Evolutionary conservation across 2,888 invertebrate species (phyloP), one percentile per base, ranked within the genome.

Genomic region (Zootermopsis nevadensis): DNA sequence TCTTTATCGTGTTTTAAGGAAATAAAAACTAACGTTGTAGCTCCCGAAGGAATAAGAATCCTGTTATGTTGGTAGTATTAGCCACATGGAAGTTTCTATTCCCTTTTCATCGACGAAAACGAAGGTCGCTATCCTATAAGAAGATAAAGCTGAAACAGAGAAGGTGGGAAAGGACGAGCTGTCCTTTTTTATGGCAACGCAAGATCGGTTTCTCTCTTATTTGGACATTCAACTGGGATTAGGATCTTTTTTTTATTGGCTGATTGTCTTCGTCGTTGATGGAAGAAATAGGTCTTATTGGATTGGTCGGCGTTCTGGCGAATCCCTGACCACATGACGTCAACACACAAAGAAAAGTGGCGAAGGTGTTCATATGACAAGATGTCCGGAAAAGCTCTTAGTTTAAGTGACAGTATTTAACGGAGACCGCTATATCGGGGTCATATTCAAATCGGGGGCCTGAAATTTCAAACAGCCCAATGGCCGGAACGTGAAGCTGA

Each of bases 181-280:
- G n/a, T 66, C n/a, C 27, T 66, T 66, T n/a, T 66, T 66, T 66
- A 66, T 66, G 66, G 66, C n/a, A 19, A 66, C 27, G 66, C 60
- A 27, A 69, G 69, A 69, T 69, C 30, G 33, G 69, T 69, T 69
- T 33, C 69, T 69, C 33, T 69, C 69, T 69, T 69, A 69, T 69
- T 69, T 69, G 69, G 69, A 69, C 69, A 69, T 69, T 77, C 77
- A 53, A 33, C 77, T 77, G 22, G 77, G 77, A 77, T 77, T 77
- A 77, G 77, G 77, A 55, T 33, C 77, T 77, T 55, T 69, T 55
- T 69, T 77, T 77, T 77, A 77, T 77, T 77, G 77, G 77, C 53
- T 77, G 77, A 77, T 77, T 77, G 77, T 77, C 53, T n/a, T 10
- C 33, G 33, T 24, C 33, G 31, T 33, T 35, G 76, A 38, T 0